Evolutionary conservation across 2,113 vertebrate genomes (phyloP).

Genomic region (Alligator sinensis): DNA sequence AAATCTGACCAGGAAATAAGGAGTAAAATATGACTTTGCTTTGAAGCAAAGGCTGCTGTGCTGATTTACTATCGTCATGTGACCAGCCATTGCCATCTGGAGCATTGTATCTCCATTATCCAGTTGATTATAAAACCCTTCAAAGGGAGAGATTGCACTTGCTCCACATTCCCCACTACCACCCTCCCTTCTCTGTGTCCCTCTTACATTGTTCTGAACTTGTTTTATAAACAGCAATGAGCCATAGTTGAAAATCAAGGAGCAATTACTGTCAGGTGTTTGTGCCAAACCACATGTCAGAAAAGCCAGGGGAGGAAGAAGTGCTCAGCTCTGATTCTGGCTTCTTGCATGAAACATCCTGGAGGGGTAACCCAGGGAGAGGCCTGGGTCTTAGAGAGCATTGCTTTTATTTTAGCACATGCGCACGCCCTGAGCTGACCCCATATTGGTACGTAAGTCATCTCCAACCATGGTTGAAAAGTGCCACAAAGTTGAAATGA

Average conservation of each 20-base stretch:
- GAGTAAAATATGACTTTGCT: not conserved
- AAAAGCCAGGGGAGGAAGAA: not conserved
- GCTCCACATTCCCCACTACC: accelerated
- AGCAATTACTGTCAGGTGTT: not conserved
- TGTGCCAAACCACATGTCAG: not conserved
- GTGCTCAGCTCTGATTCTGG: not conserved
- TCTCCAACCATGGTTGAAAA: not conserved
- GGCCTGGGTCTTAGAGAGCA: not conserved
- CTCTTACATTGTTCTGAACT: accelerated
- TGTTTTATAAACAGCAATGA: not conserved
- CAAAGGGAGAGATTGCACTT: slow-evolving; percentile 9
- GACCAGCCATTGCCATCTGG: slow-evolving; percentile 5
- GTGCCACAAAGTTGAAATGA: not conserved
- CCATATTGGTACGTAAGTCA: not conserved
- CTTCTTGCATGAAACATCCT: not conserved
- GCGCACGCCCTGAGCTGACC: not conserved
- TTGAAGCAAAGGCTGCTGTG: not conserved
- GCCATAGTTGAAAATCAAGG: not conserved
- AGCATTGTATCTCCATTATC: not conserved
- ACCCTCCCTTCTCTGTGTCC: not conserved
- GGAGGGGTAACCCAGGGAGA: not conserved
- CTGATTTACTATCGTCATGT: not conserved
- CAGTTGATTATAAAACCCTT: not conserved
- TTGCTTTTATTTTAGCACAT: not conserved
- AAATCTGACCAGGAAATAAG: not conserved